Conservation (phyloP, 2,113 vertebrate species). For the Haemorhous mexicanus region DNA sequence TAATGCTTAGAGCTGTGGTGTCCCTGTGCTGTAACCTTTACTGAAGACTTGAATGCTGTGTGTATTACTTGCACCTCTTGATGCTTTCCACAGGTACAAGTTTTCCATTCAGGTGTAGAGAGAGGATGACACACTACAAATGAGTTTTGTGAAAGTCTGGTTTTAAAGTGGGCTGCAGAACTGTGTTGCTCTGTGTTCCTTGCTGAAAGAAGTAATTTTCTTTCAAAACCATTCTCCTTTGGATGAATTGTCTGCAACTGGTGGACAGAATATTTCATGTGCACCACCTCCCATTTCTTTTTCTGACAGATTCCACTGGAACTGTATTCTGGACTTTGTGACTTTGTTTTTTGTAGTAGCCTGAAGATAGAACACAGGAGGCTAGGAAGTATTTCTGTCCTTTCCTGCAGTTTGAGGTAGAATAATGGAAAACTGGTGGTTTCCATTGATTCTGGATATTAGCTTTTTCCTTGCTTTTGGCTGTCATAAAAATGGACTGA, state of each 20-base stretch:
- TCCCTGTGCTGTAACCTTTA: neutral
- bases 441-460: neutral
- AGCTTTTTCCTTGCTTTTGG: neutral
- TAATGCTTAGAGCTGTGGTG: neutral
- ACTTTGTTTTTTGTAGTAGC: neutral
- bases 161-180: neutral
- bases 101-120: neutral
- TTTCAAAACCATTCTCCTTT: neutral
- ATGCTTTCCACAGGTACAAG: neutral
- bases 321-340: neutral
- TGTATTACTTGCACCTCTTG: neutral
- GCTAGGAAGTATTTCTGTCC: fast-evolving
- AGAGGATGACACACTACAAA: neutral
- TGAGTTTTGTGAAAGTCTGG: neutral
- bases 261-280: neutral
- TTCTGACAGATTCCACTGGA: neutral
- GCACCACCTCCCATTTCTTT: neutral
- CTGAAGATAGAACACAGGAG: neutral
- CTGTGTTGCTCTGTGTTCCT: neutral
- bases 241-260: neutral
- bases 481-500: neutral
- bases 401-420: neutral
- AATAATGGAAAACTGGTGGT: neutral
- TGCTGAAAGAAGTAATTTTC: neutral
- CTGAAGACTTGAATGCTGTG: neutral